Evolutionary conservation across 2,888 invertebrate species (phyloP).

Genomic region (Prosapia bicincta): DNA sequence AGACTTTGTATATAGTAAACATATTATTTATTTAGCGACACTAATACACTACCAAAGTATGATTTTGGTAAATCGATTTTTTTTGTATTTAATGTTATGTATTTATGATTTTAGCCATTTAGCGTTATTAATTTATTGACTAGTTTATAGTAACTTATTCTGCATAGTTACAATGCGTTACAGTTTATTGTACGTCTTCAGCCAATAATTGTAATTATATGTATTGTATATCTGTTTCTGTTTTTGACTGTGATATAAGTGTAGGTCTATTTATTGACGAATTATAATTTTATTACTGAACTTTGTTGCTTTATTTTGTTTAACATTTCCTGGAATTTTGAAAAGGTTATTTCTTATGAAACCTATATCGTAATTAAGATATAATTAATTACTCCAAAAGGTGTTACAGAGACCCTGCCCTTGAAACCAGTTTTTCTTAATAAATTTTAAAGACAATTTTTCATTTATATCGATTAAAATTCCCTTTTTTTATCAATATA

Average conservation of each 20-base stretch:
- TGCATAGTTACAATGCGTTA: not conserved
- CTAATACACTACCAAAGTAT: not conserved
- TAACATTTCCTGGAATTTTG: too few relatives aligned
- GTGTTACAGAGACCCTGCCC: too few relatives aligned
- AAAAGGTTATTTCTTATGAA: too few relatives aligned
- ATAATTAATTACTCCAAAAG: too few relatives aligned
- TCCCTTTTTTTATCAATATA: too few relatives aligned
- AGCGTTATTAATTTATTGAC: not conserved
- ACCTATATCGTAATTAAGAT: too few relatives aligned
- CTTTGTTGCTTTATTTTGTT: not conserved
- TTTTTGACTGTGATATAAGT: conserved; percentile 35
- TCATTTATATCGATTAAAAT: too few relatives aligned
- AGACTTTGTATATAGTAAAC: not conserved
- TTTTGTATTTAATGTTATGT: not conserved
- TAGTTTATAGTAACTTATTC: not conserved
- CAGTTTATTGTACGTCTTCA: not conserved
- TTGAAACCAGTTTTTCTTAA: too few relatives aligned
- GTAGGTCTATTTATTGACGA: conserved; percentile 31
- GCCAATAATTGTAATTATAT: conserved; percentile 16
- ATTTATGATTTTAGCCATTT: not conserved
- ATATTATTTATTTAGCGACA: not conserved
- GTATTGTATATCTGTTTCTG: conserved; percentile 16
- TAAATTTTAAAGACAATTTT: too few relatives aligned
- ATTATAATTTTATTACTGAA: not conserved
- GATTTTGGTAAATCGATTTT: not conserved